These are phyloP conservation scores for Orchesellides sinensis DNA, from an alignment of 2,888 invertebrate species.

Conservation along the genomic window DNA sequence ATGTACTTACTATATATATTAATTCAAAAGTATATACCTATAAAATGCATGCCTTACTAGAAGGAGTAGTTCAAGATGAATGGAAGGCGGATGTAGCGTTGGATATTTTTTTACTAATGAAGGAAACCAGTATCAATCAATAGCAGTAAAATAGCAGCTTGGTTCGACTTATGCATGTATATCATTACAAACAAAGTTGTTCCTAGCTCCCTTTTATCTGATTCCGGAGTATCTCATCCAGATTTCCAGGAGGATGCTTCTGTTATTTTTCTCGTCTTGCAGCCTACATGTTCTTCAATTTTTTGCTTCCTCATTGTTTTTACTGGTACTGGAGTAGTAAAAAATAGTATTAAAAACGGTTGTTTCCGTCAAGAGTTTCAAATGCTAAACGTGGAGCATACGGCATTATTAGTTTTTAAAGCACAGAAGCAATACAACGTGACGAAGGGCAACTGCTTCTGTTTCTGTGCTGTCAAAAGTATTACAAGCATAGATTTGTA, in stretches of 20 bases:
- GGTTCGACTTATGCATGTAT: background rate
- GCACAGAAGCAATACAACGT: background rate
- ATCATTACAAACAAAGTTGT: background rate
- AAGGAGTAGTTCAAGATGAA: conserved; percentile 12
- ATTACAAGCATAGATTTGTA: conserved; percentile 18
- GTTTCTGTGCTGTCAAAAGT: conserved; percentile 32
- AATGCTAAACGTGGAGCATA: conserved; percentile 16
- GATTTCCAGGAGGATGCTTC: conserved; percentile 27
- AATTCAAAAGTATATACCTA: background rate
- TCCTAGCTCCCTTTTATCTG: conserved; percentile 23
- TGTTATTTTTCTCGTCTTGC: conserved; percentile 1
- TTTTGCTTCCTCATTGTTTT: conserved; percentile 20
- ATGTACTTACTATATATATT: conserved; percentile 2
- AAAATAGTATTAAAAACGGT: background rate
- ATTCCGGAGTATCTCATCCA: conserved; percentile 30
- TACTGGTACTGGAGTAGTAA: conserved; percentile 14
- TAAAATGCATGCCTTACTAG: background rate
- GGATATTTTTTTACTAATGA: conserved; percentile 8
- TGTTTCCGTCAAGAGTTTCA: conserved; percentile 17
- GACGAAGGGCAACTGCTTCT: conserved; percentile 46
- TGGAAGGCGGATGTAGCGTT: conserved; percentile 46
- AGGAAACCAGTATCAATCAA: background rate
- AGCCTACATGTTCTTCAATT: conserved; percentile 38
- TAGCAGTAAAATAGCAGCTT: background rate
- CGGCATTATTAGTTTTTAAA: background rate